These are phyloP conservation scores for Riparia riparia DNA, from an alignment of 2,113 vertebrate species.

Conservation along the genomic window DNA sequence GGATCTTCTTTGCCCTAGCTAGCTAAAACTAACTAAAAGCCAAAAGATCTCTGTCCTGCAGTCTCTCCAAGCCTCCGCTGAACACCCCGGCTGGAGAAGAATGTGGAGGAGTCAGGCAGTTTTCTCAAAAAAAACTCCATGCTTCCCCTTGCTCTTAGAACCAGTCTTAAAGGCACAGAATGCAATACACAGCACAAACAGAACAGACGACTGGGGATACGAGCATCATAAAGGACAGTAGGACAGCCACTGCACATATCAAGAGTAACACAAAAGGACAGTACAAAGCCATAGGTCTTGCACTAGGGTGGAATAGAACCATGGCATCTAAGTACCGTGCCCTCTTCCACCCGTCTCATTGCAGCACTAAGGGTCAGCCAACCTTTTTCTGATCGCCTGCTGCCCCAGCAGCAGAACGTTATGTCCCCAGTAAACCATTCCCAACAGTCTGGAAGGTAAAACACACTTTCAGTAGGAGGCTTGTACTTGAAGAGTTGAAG, in stretches of 20 bases:
- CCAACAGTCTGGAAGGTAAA: not conserved
- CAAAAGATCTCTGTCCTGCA: no score
- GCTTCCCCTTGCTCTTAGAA: no score
- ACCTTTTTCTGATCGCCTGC: not conserved
- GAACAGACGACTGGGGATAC: no score
- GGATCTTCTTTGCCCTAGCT: no score
- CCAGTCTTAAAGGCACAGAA: no score
- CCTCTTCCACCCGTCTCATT: not conserved
- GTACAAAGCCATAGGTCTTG: not conserved
- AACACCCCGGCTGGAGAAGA: no score
- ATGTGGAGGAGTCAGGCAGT: no score
- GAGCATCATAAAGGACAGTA: no score
- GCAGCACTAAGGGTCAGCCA: not conserved
- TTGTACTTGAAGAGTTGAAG: not conserved
- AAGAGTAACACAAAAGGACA: not conserved
- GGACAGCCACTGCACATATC: not conserved
- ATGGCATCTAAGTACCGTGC: rapidly evolving
- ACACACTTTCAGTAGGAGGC: not conserved
- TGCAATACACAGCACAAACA: no score
- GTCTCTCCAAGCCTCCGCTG: no score
- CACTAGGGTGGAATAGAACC: not conserved
- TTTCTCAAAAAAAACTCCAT: no score
- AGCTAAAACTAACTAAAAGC: no score
- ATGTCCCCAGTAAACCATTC: not conserved
- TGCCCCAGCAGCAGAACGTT: not conserved